These are phyloP conservation scores for Cryptoprocta ferox DNA, from an alignment of 2,797 vertebrate genomes.

Conservation along the genomic window DNA sequence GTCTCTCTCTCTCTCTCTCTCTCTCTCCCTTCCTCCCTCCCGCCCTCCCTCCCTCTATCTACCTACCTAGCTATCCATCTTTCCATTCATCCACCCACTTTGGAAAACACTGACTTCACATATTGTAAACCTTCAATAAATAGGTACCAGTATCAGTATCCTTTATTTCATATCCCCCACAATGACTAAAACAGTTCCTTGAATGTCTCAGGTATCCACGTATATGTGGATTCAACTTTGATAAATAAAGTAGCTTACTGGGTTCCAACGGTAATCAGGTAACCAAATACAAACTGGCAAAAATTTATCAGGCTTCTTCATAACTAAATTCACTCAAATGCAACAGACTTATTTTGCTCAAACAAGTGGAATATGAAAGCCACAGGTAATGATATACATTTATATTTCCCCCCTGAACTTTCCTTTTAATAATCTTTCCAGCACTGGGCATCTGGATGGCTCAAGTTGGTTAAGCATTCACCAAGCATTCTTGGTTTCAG, in stretches of 20 bases:
- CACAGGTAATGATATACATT: background rate
- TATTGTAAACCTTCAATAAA: background rate
- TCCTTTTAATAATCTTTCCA: conserved; percentile 1
- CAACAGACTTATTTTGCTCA: background rate
- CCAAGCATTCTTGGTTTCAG: no score
- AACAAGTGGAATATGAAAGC: background rate
- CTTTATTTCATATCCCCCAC: background rate
- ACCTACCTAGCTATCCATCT: background rate
- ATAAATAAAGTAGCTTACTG: background rate
- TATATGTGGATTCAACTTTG: background rate
- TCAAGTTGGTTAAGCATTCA: no score
- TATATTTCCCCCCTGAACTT: background rate
- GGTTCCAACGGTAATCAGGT: background rate
- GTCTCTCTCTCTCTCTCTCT: background rate
- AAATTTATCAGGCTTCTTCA: background rate
- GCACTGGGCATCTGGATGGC: background rate
- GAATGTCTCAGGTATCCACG: background rate
- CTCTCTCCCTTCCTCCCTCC: background rate
- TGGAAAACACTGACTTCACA: background rate
- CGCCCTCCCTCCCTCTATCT: background rate
- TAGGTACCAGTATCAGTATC: background rate
- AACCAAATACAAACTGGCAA: background rate
- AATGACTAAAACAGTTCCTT: background rate
- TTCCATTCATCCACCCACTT: background rate
- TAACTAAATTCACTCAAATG: background rate